Base-by-base conservation (phyloP, 2,113 vertebrate species). In the Microtus oregoni region DNA sequence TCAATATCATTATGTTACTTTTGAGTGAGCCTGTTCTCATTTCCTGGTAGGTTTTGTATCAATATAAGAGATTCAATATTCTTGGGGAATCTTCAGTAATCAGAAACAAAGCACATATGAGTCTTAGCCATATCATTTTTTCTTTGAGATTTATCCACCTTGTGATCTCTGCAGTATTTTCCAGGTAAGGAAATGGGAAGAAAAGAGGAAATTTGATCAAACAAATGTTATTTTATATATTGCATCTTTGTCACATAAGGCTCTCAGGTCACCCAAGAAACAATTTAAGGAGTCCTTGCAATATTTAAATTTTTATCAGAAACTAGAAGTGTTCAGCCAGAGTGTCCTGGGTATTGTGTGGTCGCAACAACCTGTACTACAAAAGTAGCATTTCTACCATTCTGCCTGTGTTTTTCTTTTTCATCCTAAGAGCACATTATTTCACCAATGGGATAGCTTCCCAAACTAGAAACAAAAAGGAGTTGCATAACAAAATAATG, bases 131-230 rank as follows among this genome's bases (percentile, higher is more conserved):
- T 14, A 26, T 75, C 82, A 81, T 76, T 78, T 26, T 85, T 92
- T 58, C 38, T 94, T 90, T 32, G 50, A 96, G 38, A 87, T 86
- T 92, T 81, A 97, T 72, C 44, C 26, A 92, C 90, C 77, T 77
- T 63, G 35, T 73, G n/a, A 79, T 79, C 24, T 77, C 79, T 83
- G 7, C 4, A 32, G n/a, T 79, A 15, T 9, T 81, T 89, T 91
- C 82, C 81, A 89, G 82, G 61, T 78, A 83, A 96, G 68, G 28
- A 90, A 88, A 97, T 90, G 9, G 17, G 17, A 50, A 9, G 81
- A 86, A 68, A 72, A 35, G 17, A 19, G 38, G 78, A 97, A 98
- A 94, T 93, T 76, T 92, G 73, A 35, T 52, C 86, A 20, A 1
- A 32, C 82, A 76, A 89, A 9, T 50, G 13, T 76, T 91, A 58